Conservation (phyloP, 2,888 invertebrate species). For the Ariolimax columbianus region DNA sequence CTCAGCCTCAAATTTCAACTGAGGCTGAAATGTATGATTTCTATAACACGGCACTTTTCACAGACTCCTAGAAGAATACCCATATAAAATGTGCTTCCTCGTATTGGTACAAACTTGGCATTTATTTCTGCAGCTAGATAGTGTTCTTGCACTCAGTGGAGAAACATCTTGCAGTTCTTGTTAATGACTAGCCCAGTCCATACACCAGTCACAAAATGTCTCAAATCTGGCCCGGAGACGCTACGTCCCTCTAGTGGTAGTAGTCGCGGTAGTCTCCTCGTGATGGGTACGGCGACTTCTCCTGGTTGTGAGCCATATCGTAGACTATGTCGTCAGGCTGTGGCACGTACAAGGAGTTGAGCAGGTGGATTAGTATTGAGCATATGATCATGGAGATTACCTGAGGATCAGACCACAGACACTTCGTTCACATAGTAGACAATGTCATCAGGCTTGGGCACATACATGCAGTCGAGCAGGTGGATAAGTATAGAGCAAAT, state of each 20-base stretch:
- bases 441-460: slow-evolving; percentile 35
- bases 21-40: not conserved
- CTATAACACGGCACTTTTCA: not conserved
- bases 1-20: not conserved
- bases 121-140: not conserved
- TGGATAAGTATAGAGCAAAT: slow-evolving; percentile 56
- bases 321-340: slow-evolving; percentile 73
- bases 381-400: slow-evolving; percentile 62
- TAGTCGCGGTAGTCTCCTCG: slow-evolving; percentile 61
- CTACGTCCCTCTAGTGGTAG: slow-evolving; percentile 45
- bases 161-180: not conserved
- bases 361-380: slow-evolving; percentile 62
- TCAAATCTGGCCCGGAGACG: not conserved
- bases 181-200: not conserved
- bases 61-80: not conserved
- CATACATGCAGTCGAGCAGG: not conserved
- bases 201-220: not conserved
- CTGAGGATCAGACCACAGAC: slow-evolving; percentile 57
- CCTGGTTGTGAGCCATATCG: slow-evolving; percentile 73
- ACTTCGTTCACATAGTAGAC: slow-evolving; percentile 31
- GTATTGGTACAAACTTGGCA: not conserved
- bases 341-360: slow-evolving; percentile 56
- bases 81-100: not conserved
- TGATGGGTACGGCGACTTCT: slow-evolving; percentile 74
- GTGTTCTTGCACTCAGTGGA: not conserved